Percentiles rank a stretch among this genome's conserved stretches.
These are phyloP conservation scores for Eilema sororculum DNA, from an alignment of 2,888 invertebrate genomes.

Conservation along the genomic window DNA sequence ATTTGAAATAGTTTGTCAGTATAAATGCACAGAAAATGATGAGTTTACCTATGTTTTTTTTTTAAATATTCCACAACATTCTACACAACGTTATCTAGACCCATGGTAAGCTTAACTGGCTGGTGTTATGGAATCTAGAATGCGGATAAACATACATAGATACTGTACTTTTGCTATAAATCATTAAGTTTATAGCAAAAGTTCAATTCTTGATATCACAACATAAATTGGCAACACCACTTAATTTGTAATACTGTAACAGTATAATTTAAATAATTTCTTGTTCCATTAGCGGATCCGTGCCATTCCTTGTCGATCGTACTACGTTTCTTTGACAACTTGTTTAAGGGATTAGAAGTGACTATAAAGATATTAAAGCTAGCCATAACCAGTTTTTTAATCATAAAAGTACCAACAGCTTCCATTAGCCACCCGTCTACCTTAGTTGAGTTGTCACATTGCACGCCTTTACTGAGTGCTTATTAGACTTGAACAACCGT, in stretches of 20 bases:
- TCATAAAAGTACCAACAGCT: constrained; percentile 31
- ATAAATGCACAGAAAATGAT: neutral
- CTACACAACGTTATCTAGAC: too few relatives aligned
- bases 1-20: neutral
- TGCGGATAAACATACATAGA: too few relatives aligned
- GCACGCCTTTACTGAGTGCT: neutral
- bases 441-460: constrained; percentile 40
- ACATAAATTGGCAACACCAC: too few relatives aligned
- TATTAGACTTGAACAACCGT: too few relatives aligned
- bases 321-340: neutral
- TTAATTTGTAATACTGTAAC: neutral
- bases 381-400: constrained; percentile 21
- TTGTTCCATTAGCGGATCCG: neutral
- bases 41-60: too few relatives aligned
- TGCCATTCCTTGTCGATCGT: neutral
- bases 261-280: neutral
- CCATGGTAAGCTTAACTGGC: too few relatives aligned
- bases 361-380: constrained; percentile 1
- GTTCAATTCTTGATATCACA: neutral
- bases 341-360: neutral
- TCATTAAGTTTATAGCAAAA: neutral
- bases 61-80: too few relatives aligned
- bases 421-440: constrained; percentile 25
- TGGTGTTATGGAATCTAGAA: too few relatives aligned
- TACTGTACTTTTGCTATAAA: neutral